Evolutionary conservation across 2,113 vertebrate species (phyloP), one percentile per base, ranked within the genome.

Genomic region (Pachypanchax playfairii): DNA sequence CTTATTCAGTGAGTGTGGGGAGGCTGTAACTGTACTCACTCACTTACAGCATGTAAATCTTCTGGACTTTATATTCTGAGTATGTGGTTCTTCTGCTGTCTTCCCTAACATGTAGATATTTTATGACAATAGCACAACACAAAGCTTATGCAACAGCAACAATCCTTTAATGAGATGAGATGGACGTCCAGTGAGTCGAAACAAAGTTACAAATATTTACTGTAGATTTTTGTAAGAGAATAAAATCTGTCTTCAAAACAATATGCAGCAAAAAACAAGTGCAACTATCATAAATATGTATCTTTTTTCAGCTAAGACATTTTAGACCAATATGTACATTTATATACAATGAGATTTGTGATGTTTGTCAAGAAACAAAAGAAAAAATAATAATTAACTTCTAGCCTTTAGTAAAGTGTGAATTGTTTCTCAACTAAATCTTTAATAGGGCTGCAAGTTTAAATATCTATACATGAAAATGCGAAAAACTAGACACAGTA

Each of bases 381-480:
- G 18, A n/a, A 65, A 2, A 24, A 15, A n/a, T 2, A 12, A 26
- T 6, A 26, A 12, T 11, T 29, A 47, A 36, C 29, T 17, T 12
- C 15, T 20, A 10, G 31, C 35, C 20, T 25, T 9, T 8, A 55
- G 50, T 61, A 61, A 66, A 15, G 10, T 35, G 2, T 38, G 17
- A 43, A 50, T 15, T 7, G 25, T 6, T 17, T 9, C 10, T 22
- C 12, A 33, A 8, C 20, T 49, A 21, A 53, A 56, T 39, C n/a
- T 70, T 38, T 18, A 64, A n/a, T 59, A 46, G 35, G 44, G 4
- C 22, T 22, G 54, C 1, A 53, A 21, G 28, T 35, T 31, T 18
- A 59, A 44, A 18, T 75, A 54, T 12, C n/a, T 59, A 24, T 73
- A 47, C 58, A 72, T 65, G 43, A 85, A 86, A 85, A 85, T 74